These are phyloP conservation scores for Baryphthengus martii DNA, from an alignment of 2,113 vertebrate genomes.

Conservation along the genomic window DNA sequence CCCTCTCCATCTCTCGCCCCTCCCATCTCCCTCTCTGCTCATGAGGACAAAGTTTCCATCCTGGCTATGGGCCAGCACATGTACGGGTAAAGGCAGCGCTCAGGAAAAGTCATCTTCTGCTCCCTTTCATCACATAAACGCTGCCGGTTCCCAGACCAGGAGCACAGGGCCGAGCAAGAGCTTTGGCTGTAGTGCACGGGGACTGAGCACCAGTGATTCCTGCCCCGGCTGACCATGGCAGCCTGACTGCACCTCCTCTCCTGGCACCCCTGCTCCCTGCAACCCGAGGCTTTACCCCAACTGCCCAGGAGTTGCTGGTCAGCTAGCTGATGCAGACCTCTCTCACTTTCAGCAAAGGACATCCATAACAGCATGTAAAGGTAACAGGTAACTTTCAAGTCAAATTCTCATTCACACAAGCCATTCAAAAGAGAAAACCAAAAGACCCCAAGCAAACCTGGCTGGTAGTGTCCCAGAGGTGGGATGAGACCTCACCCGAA, in stretches of 20 bases:
- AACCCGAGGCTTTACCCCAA: not conserved
- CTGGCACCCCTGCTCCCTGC: not conserved
- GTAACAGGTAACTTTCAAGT: not conserved
- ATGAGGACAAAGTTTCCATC: slow-evolving; percentile 73
- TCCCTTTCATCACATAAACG: slow-evolving; percentile 22
- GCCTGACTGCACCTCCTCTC: not conserved
- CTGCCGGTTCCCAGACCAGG: not conserved
- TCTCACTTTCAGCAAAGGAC: not conserved
- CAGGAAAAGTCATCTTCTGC: slow-evolving; percentile 70
- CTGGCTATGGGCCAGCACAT: slow-evolving; percentile 68
- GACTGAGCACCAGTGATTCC: not conserved
- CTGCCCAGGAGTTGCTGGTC: accelerated
- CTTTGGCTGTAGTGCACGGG: not conserved
- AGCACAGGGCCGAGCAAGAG: not conserved
- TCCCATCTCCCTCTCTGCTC: slow-evolving; percentile 58
- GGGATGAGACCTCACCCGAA: not conserved
- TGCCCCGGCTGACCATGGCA: accelerated
- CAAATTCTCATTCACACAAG: accelerated
- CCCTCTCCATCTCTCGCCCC: slow-evolving; percentile 29
- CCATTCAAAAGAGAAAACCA: not conserved
- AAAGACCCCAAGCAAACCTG: not conserved
- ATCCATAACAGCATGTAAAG: not conserved
- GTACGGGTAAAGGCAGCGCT: slow-evolving; percentile 63
- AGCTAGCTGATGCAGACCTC: not conserved
- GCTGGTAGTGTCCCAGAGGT: not conserved